Evolutionary conservation across 92 coral and sea anemone genomes (phyloP).

Genomic region (Parazoanthus darwini): DNA sequence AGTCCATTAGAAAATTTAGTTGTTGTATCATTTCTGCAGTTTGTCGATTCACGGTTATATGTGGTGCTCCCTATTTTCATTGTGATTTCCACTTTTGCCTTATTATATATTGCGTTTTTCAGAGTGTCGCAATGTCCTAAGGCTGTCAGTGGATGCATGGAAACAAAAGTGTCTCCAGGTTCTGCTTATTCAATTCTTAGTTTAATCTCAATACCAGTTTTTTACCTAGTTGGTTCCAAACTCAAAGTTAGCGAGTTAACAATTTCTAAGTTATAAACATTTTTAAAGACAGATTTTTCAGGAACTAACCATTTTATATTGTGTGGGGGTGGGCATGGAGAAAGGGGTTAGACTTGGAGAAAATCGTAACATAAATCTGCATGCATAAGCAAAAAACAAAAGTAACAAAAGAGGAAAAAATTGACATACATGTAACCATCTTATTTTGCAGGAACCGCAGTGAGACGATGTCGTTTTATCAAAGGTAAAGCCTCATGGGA

Average conservation of each 20-base stretch:
- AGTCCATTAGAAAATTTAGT: too few species aligned
- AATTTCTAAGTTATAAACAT: background rate
- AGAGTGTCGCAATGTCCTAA: too few species aligned
- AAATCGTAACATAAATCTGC: too few species aligned
- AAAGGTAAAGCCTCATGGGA: slow-evolving; percentile 69
- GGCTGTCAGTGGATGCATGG: background rate
- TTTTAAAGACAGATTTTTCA: too few species aligned
- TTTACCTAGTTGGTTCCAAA: too few species aligned
- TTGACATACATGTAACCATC: background rate
- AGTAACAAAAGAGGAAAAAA: background rate
- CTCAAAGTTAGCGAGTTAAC: background rate
- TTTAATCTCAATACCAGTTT: too few species aligned
- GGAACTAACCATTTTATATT: background rate
- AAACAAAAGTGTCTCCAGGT: too few species aligned
- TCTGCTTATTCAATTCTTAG: too few species aligned
- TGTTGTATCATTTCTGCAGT: too few species aligned
- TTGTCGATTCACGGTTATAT: too few species aligned
- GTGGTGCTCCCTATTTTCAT: background rate
- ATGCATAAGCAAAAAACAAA: background rate
- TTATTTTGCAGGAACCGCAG: slow-evolving; percentile 56
- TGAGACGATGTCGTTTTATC: slow-evolving; percentile 44
- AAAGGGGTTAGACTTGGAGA: background rate
- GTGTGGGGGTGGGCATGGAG: background rate
- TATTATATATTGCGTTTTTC: background rate
- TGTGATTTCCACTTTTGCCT: background rate